These are phyloP conservation scores for Myotis pilosus DNA, from an alignment of 2,797 vertebrate genomes.

Conservation along the genomic window DNA sequence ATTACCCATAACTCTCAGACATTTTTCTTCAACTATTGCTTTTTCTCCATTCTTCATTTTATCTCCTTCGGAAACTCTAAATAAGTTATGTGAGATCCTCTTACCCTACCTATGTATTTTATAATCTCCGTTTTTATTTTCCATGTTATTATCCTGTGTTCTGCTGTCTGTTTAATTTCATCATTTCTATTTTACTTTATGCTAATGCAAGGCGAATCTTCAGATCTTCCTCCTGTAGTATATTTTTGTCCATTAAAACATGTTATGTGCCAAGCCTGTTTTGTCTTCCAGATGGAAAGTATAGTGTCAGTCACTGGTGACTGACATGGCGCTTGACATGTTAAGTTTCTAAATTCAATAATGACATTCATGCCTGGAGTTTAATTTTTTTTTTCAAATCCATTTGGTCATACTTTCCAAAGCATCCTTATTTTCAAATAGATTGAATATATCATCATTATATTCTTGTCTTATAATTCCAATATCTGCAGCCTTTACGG, in stretches of 20 bases:
- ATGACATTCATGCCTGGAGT: background rate
- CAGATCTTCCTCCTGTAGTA: background rate
- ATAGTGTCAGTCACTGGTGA: too few relatives aligned
- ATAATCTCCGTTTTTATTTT: background rate
- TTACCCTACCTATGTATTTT: background rate
- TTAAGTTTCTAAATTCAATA: background rate
- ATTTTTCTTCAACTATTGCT: background rate
- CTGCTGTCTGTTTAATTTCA: background rate
- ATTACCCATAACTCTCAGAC: background rate
- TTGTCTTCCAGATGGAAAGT: too few relatives aligned
- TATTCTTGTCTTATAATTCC: background rate
- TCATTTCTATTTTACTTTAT: background rate
- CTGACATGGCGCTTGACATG: too few relatives aligned
- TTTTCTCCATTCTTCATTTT: background rate
- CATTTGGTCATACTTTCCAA: background rate
- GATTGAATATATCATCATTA: background rate
- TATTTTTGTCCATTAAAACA: background rate
- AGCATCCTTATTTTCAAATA: background rate
- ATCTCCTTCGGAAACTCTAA: background rate
- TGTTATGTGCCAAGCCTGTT: too few relatives aligned
- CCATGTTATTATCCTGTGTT: background rate
- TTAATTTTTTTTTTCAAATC: background rate
- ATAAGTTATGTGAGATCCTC: background rate
- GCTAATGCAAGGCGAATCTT: background rate
- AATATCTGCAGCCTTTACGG: background rate